Conservation (phyloP, 1,140 invertebrate genomes). For the Aphidius gifuensis region DNA sequence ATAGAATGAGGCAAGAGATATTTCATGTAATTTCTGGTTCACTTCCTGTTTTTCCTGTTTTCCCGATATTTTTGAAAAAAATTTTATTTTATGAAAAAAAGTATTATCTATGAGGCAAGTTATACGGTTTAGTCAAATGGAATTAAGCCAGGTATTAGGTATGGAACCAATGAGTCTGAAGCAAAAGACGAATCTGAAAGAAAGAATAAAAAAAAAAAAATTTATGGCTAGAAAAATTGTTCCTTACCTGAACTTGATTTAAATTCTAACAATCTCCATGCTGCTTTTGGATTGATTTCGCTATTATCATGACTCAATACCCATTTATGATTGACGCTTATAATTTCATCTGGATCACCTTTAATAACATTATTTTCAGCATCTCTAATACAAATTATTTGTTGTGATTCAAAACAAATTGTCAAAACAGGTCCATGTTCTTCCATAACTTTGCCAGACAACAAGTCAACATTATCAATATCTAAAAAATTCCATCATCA, state of each 20-base stretch:
- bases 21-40: too few relatives aligned
- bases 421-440: conserved; percentile 92
- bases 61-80: too few relatives aligned
- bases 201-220: too few relatives aligned
- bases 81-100: too few relatives aligned
- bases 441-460: conserved; percentile 99
- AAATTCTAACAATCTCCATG: conserved; percentile 94
- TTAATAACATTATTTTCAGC: conserved; percentile 82
- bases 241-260: conserved; percentile 74
- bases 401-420: conserved; percentile 93
- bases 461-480: conserved; percentile 95
- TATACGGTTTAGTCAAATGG: too few relatives aligned
- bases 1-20: too few relatives aligned
- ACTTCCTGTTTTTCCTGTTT: too few relatives aligned
- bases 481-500: conserved; percentile 54
- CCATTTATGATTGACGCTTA: conserved; percentile 95
- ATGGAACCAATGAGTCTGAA: too few relatives aligned
- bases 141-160: too few relatives aligned
- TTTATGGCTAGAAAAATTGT: conserved; percentile 73
- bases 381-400: conserved; percentile 91
- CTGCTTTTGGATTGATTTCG: conserved; percentile 90
- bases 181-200: too few relatives aligned
- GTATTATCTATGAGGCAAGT: too few relatives aligned
- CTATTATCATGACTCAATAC: conserved; percentile 92
- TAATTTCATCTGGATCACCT: conserved; percentile 94